These are phyloP conservation scores for Ruditapes philippinarum DNA, from an alignment of 1,140 invertebrate species.

Conservation along the genomic window DNA sequence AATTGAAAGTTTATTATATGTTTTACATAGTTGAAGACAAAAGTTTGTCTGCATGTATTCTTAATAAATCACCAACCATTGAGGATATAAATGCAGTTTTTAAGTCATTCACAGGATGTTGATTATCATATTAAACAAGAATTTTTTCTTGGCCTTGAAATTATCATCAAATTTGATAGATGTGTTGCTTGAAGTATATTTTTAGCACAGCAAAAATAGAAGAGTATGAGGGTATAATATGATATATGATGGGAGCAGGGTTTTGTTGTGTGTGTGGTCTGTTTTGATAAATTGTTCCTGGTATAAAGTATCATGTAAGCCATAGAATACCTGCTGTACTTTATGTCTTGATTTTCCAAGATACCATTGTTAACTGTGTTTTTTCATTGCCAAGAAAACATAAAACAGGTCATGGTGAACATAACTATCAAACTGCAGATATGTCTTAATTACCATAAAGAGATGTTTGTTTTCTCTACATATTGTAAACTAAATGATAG, in stretches of 20 bases:
- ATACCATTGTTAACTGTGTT: background rate
- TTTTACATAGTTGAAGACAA: too few relatives aligned
- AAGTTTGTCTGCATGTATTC: too few relatives aligned
- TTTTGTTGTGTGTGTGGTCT: slow-evolving; percentile 15
- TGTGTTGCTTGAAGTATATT: background rate
- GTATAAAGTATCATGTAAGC: slow-evolving; percentile 9
- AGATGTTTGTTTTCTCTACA: too few relatives aligned
- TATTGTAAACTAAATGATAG: too few relatives aligned
- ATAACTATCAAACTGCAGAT: too few relatives aligned
- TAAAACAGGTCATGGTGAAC: background rate
- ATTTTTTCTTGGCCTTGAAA: background rate
- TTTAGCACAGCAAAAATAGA: too few relatives aligned
- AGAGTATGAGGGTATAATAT: background rate
- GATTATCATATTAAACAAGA: too few relatives aligned
- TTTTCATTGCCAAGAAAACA: background rate
- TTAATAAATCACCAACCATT: too few relatives aligned
- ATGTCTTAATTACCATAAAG: too few relatives aligned
- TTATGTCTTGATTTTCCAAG: background rate
- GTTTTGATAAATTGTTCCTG: slow-evolving; percentile 23
- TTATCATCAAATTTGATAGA: background rate
- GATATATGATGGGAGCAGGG: background rate
- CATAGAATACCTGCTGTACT: background rate
- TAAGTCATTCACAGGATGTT: too few relatives aligned
- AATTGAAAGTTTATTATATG: too few relatives aligned
- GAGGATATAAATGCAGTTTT: too few relatives aligned